phyloP scores from a whole-genome alignment of 2,888 invertebrate species.

The Euplagia quadripunctaria region DNA sequence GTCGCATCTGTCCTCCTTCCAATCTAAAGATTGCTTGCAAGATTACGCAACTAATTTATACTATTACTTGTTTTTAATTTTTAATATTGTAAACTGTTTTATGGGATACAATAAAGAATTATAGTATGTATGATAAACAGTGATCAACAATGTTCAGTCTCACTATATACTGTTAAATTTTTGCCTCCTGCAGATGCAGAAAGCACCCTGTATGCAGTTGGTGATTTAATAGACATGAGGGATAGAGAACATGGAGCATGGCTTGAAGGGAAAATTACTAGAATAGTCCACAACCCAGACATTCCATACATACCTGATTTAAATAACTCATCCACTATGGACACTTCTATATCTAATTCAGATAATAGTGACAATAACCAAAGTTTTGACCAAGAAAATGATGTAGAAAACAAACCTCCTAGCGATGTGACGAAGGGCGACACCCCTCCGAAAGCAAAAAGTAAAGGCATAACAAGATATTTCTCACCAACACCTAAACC shows the following conservation, averaged over 20 bases:
- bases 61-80: too few relatives aligned
- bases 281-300: constrained; percentile 80
- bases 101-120: too few relatives aligned
- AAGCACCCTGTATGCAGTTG: constrained; percentile 85
- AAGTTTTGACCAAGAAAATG: constrained; percentile 57
- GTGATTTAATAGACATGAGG: constrained; percentile 90
- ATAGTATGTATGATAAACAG: too few relatives aligned
- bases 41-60: too few relatives aligned
- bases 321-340: constrained; percentile 2
- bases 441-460: constrained; percentile 51
- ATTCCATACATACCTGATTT: constrained; percentile 25
- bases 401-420: constrained; percentile 66
- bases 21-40: too few relatives aligned
- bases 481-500: constrained; percentile 62
- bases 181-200: constrained; percentile 67
- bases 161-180: background rate
- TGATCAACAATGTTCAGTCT: background rate
- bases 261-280: constrained; percentile 90
- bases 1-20: too few relatives aligned
- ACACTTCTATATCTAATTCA: constrained; percentile 21
- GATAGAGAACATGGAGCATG: constrained; percentile 90
- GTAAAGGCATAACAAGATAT: constrained; percentile 66
- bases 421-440: constrained; percentile 45
- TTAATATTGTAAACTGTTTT: too few relatives aligned
- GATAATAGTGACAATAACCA: constrained; percentile 35